These are phyloP conservation scores for Pristionchus mayeri DNA, from an alignment of 2,888 invertebrate species.

Conservation along the genomic window DNA sequence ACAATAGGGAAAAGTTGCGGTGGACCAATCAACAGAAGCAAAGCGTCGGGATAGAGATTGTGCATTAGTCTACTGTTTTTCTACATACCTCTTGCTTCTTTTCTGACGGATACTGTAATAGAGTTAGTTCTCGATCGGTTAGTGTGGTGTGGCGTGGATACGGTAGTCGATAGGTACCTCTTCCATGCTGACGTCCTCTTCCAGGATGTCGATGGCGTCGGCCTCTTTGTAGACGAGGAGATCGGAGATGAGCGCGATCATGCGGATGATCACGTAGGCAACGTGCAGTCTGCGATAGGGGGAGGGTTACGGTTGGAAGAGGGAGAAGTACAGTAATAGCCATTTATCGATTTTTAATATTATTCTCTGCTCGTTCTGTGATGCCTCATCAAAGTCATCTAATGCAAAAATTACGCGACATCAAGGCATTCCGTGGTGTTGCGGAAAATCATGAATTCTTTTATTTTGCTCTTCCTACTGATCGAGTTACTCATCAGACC, in stretches of 20 bases:
- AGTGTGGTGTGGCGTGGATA: not conserved
- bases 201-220: slow-evolving; percentile 39
- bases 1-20: not conserved
- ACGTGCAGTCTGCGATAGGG: slow-evolving; percentile 68
- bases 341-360: not conserved
- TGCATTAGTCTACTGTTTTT: not conserved
- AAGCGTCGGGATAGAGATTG: not conserved
- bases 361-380: too few relatives aligned
- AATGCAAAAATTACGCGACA: too few relatives aligned
- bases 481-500: not conserved
- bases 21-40: not conserved
- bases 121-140: not conserved
- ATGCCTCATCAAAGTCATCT: too few relatives aligned
- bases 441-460: not conserved
- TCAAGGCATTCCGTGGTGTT: not conserved
- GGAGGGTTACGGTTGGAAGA: not conserved
- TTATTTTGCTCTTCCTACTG: not conserved
- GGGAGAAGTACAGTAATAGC: too few relatives aligned
- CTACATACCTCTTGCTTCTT: slow-evolving; percentile 25
- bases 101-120: slow-evolving; percentile 18
- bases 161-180: slow-evolving; percentile 44
- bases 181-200: slow-evolving; percentile 20
- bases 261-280: slow-evolving; percentile 67
- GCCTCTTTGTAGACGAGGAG: slow-evolving; percentile 65
- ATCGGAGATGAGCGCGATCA: slow-evolving; percentile 69